A percentile compares a stretch with the other conserved stretches of the same genome.
These are phyloP conservation scores for Pharmacophagus antenor DNA, from an alignment of 2,888 invertebrate species.

Conservation along the genomic window DNA sequence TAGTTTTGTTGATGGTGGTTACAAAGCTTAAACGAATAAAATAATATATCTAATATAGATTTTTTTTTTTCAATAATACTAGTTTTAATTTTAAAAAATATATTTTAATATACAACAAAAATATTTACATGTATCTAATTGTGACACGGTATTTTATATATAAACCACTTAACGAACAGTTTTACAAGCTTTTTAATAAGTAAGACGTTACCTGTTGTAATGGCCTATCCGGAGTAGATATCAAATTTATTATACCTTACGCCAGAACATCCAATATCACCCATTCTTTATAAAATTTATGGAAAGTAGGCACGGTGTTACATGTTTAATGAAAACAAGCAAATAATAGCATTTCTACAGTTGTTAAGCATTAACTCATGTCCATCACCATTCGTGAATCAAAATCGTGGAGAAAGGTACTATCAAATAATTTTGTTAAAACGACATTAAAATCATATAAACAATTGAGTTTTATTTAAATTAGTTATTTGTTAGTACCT, in stretches of 20 bases:
- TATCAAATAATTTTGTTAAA: conserved; percentile 21
- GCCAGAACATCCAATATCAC: conserved; percentile 30
- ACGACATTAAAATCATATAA: neutral
- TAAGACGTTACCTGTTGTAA: conserved; percentile 34
- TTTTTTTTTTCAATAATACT: neutral
- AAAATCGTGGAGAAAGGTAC: conserved; percentile 26
- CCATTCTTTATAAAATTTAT: conserved; percentile 31
- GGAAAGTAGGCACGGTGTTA: conserved; percentile 53
- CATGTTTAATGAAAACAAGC: conserved; percentile 35
- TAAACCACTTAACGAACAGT: conserved; percentile 18
- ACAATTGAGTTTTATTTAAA: conserved; percentile 7
- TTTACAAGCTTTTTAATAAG: conserved; percentile 13
- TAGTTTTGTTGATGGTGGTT: neutral
- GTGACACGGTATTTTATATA: conserved; percentile 24
- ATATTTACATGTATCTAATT: conserved; percentile 58
- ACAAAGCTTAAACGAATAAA: neutral
- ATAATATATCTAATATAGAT: neutral
- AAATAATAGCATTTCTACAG: conserved; percentile 11
- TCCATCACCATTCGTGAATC: conserved; percentile 18
- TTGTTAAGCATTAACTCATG: conserved; percentile 14
- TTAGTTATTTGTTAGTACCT: conserved; percentile 33
- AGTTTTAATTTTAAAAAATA: conserved; percentile 39
- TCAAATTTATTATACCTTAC: conserved; percentile 29
- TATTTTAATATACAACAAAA: conserved; percentile 68
- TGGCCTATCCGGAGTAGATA: conserved; percentile 49